Conservation (phyloP, 2,113 vertebrate species). For the Accipiter cooperii region DNA sequence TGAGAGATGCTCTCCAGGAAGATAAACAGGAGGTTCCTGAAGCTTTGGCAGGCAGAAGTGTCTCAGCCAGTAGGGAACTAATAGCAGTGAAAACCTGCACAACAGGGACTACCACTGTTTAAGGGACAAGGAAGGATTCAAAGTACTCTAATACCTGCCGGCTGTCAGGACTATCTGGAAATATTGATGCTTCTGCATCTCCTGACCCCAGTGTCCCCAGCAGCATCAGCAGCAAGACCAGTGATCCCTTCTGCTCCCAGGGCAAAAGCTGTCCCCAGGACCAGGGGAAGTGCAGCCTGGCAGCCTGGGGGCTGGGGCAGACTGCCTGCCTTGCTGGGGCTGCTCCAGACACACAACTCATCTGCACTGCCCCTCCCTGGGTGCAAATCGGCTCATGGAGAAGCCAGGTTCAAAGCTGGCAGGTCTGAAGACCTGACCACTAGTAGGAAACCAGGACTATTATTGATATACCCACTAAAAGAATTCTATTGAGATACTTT, state of each 20-base stretch:
- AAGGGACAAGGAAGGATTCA: background rate
- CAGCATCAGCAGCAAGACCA: background rate
- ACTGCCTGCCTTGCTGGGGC: background rate
- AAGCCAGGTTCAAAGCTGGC: background rate
- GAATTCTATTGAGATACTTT: background rate
- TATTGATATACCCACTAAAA: background rate
- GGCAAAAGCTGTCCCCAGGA: background rate
- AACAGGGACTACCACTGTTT: background rate
- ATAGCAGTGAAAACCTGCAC: background rate
- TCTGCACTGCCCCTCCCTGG: background rate
- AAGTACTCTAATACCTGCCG: background rate
- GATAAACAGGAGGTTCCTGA: slow-evolving; percentile 8
- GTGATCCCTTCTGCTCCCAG: background rate
- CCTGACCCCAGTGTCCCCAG: background rate
- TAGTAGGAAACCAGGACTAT: background rate
- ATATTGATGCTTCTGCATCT: background rate
- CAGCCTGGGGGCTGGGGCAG: background rate
- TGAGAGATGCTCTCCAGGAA: background rate
- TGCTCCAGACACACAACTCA: background rate
- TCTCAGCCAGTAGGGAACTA: background rate
- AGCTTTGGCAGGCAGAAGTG: background rate
- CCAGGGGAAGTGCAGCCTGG: background rate
- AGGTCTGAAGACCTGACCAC: background rate
- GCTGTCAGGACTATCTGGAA: background rate
- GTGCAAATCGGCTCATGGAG: background rate